phyloP scores from a whole-genome alignment of 2,113 vertebrate genomes.

The Apodemus sylvaticus region DNA sequence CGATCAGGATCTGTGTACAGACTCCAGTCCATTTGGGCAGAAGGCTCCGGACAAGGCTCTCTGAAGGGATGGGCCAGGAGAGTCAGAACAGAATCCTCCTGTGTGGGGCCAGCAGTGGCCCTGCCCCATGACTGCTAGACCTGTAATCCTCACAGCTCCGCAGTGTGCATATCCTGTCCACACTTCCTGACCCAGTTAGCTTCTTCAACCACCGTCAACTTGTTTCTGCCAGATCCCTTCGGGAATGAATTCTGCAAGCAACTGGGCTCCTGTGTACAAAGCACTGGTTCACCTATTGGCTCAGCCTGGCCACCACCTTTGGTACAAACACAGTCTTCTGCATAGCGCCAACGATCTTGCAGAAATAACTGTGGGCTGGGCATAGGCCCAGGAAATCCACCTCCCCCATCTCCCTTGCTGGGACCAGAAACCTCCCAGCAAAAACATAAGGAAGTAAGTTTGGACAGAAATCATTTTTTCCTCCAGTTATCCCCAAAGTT shows the following conservation, averaged over 20 bases:
- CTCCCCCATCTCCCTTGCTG: not conserved
- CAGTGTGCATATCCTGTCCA: not conserved
- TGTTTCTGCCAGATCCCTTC: constrained; percentile 9
- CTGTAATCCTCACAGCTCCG: not conserved
- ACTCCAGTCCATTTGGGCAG: not conserved
- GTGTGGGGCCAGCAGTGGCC: not conserved
- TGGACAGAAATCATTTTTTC: not conserved
- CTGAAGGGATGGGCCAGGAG: rapidly evolving
- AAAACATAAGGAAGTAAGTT: not conserved
- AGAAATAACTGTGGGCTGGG: not conserved
- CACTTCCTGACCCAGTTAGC: constrained; percentile 10
- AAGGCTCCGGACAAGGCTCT: not conserved
- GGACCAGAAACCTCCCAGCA: not conserved
- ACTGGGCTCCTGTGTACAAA: constrained; percentile 58
- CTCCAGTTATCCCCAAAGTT: not conserved
- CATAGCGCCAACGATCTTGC: not conserved
- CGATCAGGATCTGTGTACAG: not conserved
- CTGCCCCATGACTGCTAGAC: rapidly evolving
- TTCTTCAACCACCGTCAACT: not conserved
- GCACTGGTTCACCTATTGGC: constrained; percentile 68
- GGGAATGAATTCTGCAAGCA: constrained; percentile 44
- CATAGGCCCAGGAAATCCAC: not conserved
- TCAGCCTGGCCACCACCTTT: not conserved
- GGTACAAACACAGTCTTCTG: constrained; percentile 27
- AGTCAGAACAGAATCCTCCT: not conserved